Evolutionary conservation across 2,888 invertebrate species (phyloP).

Genomic region (Deilephila porcellus): DNA sequence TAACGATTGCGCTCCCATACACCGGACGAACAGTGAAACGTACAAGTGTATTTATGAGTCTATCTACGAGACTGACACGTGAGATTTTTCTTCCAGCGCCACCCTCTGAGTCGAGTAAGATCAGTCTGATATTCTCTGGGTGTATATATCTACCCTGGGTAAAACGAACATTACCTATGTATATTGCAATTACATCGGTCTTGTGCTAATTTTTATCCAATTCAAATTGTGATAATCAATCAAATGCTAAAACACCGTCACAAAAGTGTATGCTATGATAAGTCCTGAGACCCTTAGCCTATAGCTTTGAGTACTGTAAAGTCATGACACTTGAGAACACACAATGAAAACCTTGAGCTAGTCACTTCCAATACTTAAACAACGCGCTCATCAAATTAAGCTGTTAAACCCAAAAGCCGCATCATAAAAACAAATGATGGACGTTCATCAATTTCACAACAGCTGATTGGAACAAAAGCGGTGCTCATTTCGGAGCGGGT

Average conservation of each 20-base stretch:
- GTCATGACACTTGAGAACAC: no score
- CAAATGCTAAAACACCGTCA: no score
- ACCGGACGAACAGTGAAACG: constrained; percentile 3
- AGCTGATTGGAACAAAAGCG: constrained; percentile 47
- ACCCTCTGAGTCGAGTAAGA: neutral
- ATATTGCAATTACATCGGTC: no score
- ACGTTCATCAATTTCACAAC: constrained; percentile 42
- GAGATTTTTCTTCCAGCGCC: neutral
- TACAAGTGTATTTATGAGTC: neutral
- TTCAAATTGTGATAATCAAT: neutral
- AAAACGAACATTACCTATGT: neutral
- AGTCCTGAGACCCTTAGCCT: no score
- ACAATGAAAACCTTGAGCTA: no score
- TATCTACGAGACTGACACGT: neutral
- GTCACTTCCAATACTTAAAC: neutral
- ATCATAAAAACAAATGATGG: neutral
- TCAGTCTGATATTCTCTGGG: no score
- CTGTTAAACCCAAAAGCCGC: neutral
- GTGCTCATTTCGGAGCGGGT: constrained; percentile 57
- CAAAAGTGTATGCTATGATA: no score
- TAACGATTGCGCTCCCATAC: constrained; percentile 45
- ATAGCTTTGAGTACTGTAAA: no score
- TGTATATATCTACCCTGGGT: no score
- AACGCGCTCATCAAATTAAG: neutral
- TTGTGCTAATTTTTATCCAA: neutral